Evolutionary conservation across 2,888 invertebrate species (phyloP).

Genomic region (Alcis repandata): DNA sequence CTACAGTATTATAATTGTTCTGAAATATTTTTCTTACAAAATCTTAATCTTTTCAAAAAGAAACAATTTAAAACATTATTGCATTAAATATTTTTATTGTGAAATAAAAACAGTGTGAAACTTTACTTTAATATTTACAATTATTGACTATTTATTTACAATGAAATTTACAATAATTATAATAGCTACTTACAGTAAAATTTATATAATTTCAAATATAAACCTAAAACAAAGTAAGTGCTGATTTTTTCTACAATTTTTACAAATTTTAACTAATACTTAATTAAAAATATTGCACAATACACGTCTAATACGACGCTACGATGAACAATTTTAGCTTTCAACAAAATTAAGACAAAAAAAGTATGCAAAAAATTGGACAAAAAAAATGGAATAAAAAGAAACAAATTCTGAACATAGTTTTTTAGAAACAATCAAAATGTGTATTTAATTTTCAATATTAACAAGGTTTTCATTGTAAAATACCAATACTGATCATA

Average conservation of each 20-base stretch:
- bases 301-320: not conserved
- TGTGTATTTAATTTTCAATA: too few species aligned
- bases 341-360: too few species aligned
- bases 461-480: too few species aligned
- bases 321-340: too few species aligned
- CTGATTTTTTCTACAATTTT: not conserved
- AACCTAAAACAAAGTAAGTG: conserved; percentile 8
- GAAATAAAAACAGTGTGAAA: conserved; percentile 37
- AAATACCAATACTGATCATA: too few species aligned
- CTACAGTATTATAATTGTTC: conserved; percentile 41
- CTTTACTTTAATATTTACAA: conserved; percentile 41
- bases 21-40: conserved; percentile 41
- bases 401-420: too few species aligned
- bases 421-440: too few species aligned
- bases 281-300: conserved; percentile 1
- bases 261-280: not conserved
- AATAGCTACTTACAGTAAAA: not conserved
- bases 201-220: not conserved
- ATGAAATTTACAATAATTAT: conserved; percentile 28
- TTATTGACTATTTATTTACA: conserved; percentile 37
- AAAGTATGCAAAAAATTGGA: too few species aligned
- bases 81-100: conserved; percentile 27
- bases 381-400: too few species aligned
- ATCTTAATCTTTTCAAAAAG: conserved; percentile 30
- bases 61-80: conserved; percentile 21